These are phyloP conservation scores for Chironomus riparius DNA, from an alignment of 2,888 invertebrate genomes.

Conservation along the genomic window DNA sequence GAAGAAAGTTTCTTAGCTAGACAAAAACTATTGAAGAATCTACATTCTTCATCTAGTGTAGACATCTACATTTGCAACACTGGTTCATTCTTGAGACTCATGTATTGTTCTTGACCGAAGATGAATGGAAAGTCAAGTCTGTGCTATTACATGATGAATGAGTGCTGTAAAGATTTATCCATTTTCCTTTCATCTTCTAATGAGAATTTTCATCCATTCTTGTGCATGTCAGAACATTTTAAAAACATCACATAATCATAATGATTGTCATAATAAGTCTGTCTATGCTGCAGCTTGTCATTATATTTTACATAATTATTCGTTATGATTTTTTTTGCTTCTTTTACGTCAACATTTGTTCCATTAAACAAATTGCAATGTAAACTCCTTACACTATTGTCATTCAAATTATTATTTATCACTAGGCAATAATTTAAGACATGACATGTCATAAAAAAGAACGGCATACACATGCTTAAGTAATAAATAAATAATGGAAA, in stretches of 20 bases:
- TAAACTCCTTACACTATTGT: background rate
- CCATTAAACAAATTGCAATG: conserved; percentile 5
- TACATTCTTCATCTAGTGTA: too few species aligned
- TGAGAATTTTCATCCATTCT: background rate
- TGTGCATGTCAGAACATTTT: background rate
- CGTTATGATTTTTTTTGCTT: background rate
- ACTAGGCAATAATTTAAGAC: background rate
- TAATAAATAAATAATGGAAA: too few species aligned
- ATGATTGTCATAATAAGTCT: background rate
- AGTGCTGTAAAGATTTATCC: background rate
- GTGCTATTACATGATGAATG: background rate
- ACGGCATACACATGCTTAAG: too few species aligned
- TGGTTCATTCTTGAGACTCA: background rate
- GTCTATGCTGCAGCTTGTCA: background rate
- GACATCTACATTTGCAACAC: too few species aligned
- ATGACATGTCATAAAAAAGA: too few species aligned
- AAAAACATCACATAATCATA: background rate
- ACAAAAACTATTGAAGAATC: too few species aligned
- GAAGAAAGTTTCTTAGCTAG: too few species aligned
- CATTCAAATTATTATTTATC: background rate
- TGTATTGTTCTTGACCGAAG: background rate
- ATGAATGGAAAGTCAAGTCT: background rate
- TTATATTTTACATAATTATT: background rate
- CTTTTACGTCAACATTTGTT: background rate
- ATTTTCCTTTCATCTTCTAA: background rate